Base-by-base conservation (phyloP, 2,888 invertebrate species). In the Embidobia sp. region DNA sequence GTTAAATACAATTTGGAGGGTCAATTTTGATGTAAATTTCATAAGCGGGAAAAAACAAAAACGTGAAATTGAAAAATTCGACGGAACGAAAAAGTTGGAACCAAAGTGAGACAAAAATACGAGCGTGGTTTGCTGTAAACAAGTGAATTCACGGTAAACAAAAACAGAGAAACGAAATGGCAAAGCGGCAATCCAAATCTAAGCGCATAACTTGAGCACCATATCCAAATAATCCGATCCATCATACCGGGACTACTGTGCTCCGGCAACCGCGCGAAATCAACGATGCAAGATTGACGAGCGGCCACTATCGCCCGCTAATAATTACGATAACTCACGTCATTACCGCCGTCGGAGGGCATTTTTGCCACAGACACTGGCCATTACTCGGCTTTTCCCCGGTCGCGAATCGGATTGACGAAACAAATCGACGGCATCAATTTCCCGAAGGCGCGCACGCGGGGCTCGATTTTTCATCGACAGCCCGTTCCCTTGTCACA, bases 351-450 rank as follows among this genome's bases (percentile, higher is more conserved):
- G 22, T 19, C 19, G 19, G 8, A 8, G 16, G 13, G 29, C 7
- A 44, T 19, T 1, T 15, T 35, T 42, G 10, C 10, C 48, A n/a
- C 37, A 48, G 35, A 16, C 64, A 59, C 63, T 40, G 42, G 31
- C 31, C 64, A 76, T 67, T 51, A 69, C 69, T 75, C 33, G 33
- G 59, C 22, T 64, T 67, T 75, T 55, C 55, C 53, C 57, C 61
- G 74, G 72, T 78, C 74, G 63, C 64, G 35, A 42, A 42, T 69
- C 42, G 70, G 57, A 61, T 67, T 61, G 44, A 33, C 51, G 49
- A 63, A 61, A 73, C 40, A 77, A 77, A 77, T 80, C 69, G 75
- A 22, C 31, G 15, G 42, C 53, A 55, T 67, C 48, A 46, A 44
- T 49, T 67, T 59, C 35, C 49, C 33, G 55, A 22, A 35, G 18